Base-by-base conservation (phyloP, 2,113 vertebrate genomes). In the Alaudala cheleensis region DNA sequence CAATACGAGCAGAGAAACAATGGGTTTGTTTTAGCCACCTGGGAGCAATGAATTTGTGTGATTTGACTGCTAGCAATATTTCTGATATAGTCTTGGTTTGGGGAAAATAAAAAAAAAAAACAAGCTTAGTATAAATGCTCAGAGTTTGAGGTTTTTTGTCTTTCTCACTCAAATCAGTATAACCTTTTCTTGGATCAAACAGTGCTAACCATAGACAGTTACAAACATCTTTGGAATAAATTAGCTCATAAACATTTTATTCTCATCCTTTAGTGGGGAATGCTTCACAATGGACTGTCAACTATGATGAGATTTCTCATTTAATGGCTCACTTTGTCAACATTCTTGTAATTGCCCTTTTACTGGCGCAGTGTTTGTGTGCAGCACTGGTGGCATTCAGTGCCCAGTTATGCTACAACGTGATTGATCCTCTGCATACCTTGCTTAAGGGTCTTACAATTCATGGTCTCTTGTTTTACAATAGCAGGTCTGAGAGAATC, bases 211-310 rank as follows among this genome's bases (percentile, higher is more conserved):
- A 53, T 7, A 90, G 88, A 91, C 87, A 93, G 81, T 86, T 95
- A 62, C 64, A 96, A 96, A 93, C 66, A 93, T 57, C 49, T 66
- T 93, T 88, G 81, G n/a, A 92, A 92, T 95, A 90, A 95, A 92
- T 96, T 95, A 92, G 51, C 72, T 92, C 91, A 82, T 96, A 97
- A 97, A 91, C 90, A 95, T 91, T 97, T 97, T 96, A 93, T 97
- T 90, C 71, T 69, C 33, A 94, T 92, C 82, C 28, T 25, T 86
- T 90, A 83, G 90, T 91, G 91, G 73, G 56, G 58, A 95, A 47
- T 84, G 44, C 37, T 92, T 96, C 92, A 82, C 79, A 96, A 58
- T 74, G 37, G 91, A 61, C 49, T 97, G 80, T 90, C 92, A 96
- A 86, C 81, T 95, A 92, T 71, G 91, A 83, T 86, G 94, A 80